These are phyloP conservation scores for Patagioenas fasciata DNA, from an alignment of 2,113 vertebrate genomes.

Conservation along the genomic window DNA sequence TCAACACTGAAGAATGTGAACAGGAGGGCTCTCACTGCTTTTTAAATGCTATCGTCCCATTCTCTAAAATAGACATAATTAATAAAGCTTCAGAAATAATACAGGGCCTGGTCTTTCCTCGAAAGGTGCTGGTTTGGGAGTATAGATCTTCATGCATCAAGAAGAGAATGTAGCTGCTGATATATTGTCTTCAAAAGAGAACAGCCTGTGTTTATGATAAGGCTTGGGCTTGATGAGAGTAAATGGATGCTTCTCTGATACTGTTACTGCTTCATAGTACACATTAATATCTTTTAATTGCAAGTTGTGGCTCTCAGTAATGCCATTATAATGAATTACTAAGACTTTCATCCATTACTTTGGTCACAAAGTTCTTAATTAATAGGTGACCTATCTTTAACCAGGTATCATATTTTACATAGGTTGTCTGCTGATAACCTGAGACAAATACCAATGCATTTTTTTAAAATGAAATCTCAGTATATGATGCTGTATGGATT, in stretches of 20 bases:
- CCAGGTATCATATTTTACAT: slow-evolving; percentile 61
- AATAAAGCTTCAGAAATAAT: slow-evolving; percentile 31
- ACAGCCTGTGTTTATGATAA: slow-evolving; percentile 28
- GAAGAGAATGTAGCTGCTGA: not conserved
- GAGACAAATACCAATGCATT: slow-evolving; percentile 65
- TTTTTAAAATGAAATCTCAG: slow-evolving; percentile 66
- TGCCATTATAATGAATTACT: slow-evolving; percentile 49
- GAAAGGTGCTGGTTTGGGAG: not conserved
- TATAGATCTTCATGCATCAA: not conserved
- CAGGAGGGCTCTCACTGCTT: slow-evolving; percentile 1
- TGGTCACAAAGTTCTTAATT: slow-evolving; percentile 64
- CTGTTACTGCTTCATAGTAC: not conserved
- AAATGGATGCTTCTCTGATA: not conserved
- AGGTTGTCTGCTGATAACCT: slow-evolving; percentile 56
- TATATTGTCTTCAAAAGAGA: not conserved
- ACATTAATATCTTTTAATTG: slow-evolving; percentile 39
- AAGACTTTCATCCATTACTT: slow-evolving; percentile 43
- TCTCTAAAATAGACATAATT: slow-evolving; percentile 47
- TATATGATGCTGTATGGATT: slow-evolving; percentile 54
- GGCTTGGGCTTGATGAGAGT: not conserved
- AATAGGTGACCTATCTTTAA: slow-evolving; percentile 56
- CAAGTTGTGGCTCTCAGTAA: slow-evolving; percentile 50
- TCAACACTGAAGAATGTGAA: slow-evolving; percentile 9
- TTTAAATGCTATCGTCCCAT: slow-evolving; percentile 29
- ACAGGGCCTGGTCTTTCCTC: not conserved